These are phyloP conservation scores for Parus major DNA, from an alignment of 2,113 vertebrate species.

Conservation along the genomic window DNA sequence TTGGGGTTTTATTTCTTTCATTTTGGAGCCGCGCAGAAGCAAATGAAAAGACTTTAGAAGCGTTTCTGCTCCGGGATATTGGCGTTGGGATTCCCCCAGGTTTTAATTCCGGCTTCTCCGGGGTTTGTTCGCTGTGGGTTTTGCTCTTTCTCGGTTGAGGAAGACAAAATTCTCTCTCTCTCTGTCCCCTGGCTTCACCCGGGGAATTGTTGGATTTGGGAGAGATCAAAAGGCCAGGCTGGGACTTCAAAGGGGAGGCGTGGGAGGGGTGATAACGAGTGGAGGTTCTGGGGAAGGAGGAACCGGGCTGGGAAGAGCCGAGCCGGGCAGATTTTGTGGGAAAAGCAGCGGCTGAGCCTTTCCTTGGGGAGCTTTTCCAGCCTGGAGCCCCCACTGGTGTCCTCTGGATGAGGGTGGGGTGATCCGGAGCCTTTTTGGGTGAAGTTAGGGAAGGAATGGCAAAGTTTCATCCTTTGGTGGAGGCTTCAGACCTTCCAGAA, in stretches of 20 bases:
- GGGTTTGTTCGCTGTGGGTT: neutral
- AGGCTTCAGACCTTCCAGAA: neutral
- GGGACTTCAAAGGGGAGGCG: conserved; percentile 24
- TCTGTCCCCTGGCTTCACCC: neutral
- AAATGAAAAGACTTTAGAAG: neutral
- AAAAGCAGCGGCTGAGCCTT: neutral
- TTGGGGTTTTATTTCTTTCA: neutral
- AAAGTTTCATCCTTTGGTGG: neutral
- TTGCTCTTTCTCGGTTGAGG: neutral
- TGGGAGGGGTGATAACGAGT: conserved; percentile 16
- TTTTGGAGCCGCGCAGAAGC: neutral
- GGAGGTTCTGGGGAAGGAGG: neutral
- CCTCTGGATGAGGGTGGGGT: neutral
- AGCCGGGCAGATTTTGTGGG: neutral
- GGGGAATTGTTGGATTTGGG: neutral
- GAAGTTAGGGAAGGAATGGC: neutral
- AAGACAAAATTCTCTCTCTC: neutral
- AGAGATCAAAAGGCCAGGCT: conserved; percentile 1
- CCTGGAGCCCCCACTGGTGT: neutral
- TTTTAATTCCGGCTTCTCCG: neutral
- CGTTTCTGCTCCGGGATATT: neutral
- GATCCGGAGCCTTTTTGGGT: neutral
- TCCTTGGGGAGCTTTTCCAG: neutral
- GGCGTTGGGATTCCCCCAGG: neutral
- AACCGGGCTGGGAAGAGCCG: neutral